Conservation (phyloP, 2,888 invertebrate species). For the Brenthis daphne region DNA sequence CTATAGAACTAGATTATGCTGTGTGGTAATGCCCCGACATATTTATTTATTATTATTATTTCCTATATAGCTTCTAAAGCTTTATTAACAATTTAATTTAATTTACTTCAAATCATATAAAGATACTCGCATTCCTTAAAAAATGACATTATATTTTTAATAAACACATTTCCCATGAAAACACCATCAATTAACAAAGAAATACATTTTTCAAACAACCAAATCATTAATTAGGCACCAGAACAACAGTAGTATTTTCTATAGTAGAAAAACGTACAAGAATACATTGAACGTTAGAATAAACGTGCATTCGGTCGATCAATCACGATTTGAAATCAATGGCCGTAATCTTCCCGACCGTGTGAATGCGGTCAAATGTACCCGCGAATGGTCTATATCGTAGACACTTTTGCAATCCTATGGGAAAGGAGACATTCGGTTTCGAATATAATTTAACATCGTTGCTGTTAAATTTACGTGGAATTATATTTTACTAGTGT, state of each 20-base stretch:
- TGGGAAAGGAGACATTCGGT: conserved; percentile 51
- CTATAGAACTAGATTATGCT: too few species aligned
- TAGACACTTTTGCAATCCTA: conserved; percentile 63
- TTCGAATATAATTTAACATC: conserved; percentile 34
- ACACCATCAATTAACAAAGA: too few species aligned
- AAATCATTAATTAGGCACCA: conserved; percentile 3
- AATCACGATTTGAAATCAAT: conserved; percentile 70
- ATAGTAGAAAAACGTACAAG: not conserved
- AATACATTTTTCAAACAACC: not conserved
- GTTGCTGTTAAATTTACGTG: conserved; percentile 11
- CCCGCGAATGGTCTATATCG: conserved; percentile 63
- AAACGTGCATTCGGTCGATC: conserved; percentile 60
- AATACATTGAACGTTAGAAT: not conserved
- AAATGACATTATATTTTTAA: too few species aligned
- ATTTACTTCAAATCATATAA: too few species aligned
- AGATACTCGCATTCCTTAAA: too few species aligned
- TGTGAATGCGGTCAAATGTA: conserved; percentile 75
- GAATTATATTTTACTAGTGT: not conserved
- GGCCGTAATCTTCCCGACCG: conserved; percentile 67
- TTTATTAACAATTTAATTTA: too few species aligned
- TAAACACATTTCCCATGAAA: not conserved
- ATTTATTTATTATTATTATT: too few species aligned
- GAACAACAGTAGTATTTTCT: conserved; percentile 1
- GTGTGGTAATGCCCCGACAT: too few species aligned
- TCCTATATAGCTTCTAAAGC: too few species aligned